Percentiles rank a stretch among this genome's conserved stretches.
Conservation (phyloP, 2,113 vertebrate species). For the Xerus inauris region DNA sequence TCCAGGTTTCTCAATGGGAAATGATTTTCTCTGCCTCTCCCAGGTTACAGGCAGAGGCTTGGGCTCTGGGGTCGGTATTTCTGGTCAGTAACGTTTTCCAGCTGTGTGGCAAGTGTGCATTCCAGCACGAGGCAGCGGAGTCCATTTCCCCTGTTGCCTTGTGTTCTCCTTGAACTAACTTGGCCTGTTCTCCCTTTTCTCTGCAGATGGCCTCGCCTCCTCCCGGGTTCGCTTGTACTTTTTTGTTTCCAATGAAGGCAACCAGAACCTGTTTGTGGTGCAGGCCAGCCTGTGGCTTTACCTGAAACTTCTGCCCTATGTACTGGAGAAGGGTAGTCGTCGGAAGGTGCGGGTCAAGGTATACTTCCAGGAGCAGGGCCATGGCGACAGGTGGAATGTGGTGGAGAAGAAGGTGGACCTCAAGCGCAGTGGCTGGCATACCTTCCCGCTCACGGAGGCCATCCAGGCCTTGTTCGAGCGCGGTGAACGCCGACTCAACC, state of each 20-base stretch:
- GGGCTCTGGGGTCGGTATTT: constrained; percentile 71
- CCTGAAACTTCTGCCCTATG: constrained; percentile 94
- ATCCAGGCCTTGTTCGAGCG: constrained; percentile 93
- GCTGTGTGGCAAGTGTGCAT: constrained; percentile 25
- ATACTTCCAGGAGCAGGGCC: constrained; percentile 92
- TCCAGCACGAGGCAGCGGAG: constrained; percentile 60
- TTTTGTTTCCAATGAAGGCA: constrained; percentile 97
- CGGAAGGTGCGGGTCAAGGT: constrained; percentile 96
- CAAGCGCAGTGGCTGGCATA: constrained; percentile 98
- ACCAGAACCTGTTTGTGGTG: constrained; percentile 96
- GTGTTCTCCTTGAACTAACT: constrained; percentile 82
- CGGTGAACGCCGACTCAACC: constrained; percentile 93
- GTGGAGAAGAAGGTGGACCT: constrained; percentile 98
- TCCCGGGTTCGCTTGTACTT: constrained; percentile 94
- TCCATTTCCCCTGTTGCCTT: constrained; percentile 58
- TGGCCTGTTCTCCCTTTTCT: constrained; percentile 81
- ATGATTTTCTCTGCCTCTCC: constrained; percentile 75
- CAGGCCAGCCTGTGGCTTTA: constrained; percentile 99
- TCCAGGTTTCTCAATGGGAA: constrained; percentile 74
- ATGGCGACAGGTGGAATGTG: constrained; percentile 90
- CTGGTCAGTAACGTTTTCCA: constrained; percentile 65
- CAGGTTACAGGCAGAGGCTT: constrained; percentile 66
- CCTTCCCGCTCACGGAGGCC: constrained; percentile 95
- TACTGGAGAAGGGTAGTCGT: constrained; percentile 93
- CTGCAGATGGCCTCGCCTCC: constrained; percentile 92